phyloP scores from a whole-genome alignment of 2,113 vertebrate species.

The Rhinoderma darwinii region DNA sequence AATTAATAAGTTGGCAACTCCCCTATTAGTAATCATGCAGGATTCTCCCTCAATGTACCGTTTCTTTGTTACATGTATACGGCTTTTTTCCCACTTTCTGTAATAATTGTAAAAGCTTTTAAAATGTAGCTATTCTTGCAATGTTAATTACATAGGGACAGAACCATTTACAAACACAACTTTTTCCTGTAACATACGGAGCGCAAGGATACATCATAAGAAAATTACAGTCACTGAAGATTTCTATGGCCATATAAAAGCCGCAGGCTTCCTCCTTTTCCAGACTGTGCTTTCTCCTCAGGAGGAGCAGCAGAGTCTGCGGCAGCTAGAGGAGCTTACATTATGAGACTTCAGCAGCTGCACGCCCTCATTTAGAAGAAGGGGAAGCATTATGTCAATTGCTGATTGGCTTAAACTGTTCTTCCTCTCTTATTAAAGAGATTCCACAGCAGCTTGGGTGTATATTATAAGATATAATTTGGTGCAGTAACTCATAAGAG shows the following conservation, averaged over 20 bases:
- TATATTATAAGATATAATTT: no score
- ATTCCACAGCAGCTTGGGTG: no score
- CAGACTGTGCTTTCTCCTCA: neutral
- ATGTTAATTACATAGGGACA: neutral
- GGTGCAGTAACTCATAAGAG: no score
- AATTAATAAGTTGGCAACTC: slow-evolving; percentile 10
- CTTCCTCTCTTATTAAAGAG: no score
- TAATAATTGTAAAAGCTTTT: slow-evolving; percentile 11
- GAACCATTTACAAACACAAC: neutral
- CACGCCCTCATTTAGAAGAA: neutral
- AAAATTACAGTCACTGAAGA: neutral
- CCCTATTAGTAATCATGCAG: neutral
- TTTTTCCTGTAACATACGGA: neutral
- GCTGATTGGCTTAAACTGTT: neutral
- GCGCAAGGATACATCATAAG: neutral
- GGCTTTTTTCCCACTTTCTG: neutral
- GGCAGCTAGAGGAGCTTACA: no score
- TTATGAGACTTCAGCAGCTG: neutral
- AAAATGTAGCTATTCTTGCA: neutral
- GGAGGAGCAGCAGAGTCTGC: neutral
- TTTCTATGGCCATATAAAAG: neutral
- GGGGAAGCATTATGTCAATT: neutral
- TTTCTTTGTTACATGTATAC: neutral
- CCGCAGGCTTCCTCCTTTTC: neutral
- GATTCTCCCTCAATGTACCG: neutral